Conservation (phyloP, 2,888 invertebrate species). For the Netelia melanura region DNA sequence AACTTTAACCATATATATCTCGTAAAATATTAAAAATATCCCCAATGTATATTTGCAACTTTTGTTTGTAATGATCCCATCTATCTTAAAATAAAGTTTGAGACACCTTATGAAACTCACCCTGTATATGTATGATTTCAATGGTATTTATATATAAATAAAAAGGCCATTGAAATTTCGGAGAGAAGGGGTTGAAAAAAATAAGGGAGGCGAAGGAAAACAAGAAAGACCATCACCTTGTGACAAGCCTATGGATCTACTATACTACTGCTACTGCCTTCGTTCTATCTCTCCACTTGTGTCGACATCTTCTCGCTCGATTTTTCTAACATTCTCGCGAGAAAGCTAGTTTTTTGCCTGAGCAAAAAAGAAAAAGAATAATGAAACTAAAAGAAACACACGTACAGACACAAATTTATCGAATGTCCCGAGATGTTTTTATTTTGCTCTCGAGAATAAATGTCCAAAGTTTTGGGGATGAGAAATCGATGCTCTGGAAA, state of each 20-base stretch:
- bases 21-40: too few species aligned
- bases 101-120: too few species aligned
- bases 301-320: conserved; percentile 37
- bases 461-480: conserved; percentile 18
- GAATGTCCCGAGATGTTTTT: conserved; percentile 34
- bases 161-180: conserved; percentile 35
- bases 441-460: conserved; percentile 38
- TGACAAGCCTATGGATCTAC: conserved; percentile 55
- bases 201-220: neutral
- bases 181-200: conserved; percentile 14
- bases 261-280: conserved; percentile 59
- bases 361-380: conserved; percentile 48
- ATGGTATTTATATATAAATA: conserved; percentile 45
- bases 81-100: too few species aligned
- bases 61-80: too few species aligned
- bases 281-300: conserved; percentile 33
- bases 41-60: too few species aligned
- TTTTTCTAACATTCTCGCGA: conserved; percentile 10
- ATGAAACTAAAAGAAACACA: conserved; percentile 22
- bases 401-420: neutral
- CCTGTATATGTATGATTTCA: neutral
- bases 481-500: neutral
- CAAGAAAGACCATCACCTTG: conserved; percentile 29
- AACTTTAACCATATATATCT: too few species aligned
- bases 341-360: conserved; percentile 39